Base-by-base conservation (phyloP, 2,797 vertebrate genomes). In the Sarcoramphus papa region DNA sequence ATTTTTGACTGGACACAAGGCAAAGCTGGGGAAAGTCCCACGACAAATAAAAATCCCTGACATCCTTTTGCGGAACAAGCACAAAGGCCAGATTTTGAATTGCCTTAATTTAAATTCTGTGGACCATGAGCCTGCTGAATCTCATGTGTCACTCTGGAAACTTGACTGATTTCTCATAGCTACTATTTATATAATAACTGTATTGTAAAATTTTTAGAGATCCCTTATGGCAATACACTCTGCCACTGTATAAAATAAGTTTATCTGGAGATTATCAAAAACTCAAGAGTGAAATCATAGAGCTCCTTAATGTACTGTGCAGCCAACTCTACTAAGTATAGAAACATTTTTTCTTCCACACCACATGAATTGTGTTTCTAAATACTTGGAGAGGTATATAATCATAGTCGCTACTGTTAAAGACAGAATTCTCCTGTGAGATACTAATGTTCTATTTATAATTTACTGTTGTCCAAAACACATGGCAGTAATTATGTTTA, bases 161-260 rank as follows among this genome's bases (percentile, higher is more conserved):
- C 64, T 68, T 91, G 81, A 92, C 35, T 72, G 64, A 86, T 93
- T 93, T 95, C 92, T 91, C 73, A 65, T n/a, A 90, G 84, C 48
- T 85, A 64, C 56, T 93, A 92, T 88, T 95, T 95, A 85, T 94
- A 74, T 57, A 93, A 93, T 69, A 97, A 94, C 37, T n/a, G 41
- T 68, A 91, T 65, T 70, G 80, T 77, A 85, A 93, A 88, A 20
- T 85, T 89, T 96, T 93, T 90, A 83, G 69, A 88, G 59, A 68
- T 91, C 79, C 69, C 90, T 95, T 62, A 78, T 82, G 92, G 63
- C 86, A 93, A 85, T 88, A 57, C 23, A 88, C 25, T 80, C 37
- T 76, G 53, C 60, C 72, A 83, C 64, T 56, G 60, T 73, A 81
- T 62, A 85, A 92, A 96, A 88, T 63, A 89, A 85, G 50, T 96